phyloP scores from a whole-genome alignment of 2,888 invertebrate species.

The Tanytarsus gracilentus region DNA sequence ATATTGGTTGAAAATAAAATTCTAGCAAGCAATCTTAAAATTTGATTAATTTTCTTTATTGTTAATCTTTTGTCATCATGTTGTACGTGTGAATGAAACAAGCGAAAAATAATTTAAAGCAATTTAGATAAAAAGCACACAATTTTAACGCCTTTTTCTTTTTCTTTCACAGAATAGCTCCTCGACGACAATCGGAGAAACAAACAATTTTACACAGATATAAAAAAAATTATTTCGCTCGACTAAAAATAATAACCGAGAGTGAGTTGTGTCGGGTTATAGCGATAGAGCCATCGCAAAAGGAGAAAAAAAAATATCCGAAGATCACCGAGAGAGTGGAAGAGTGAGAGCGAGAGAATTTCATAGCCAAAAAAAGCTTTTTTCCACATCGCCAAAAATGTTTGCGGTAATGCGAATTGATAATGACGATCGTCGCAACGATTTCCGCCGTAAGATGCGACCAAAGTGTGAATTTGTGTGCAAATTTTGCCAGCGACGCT shows the following conservation, averaged over 20 bases:
- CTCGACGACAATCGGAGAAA: slow-evolving; percentile 1
- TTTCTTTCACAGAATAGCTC: neutral
- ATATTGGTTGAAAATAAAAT: no score
- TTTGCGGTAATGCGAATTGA: slow-evolving; percentile 86
- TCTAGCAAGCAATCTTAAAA: neutral
- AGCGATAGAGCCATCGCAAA: no score
- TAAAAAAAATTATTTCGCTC: neutral
- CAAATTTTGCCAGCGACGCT: slow-evolving; percentile 94
- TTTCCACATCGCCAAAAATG: slow-evolving; percentile 55
- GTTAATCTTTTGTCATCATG: neutral
- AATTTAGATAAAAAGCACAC: slow-evolving; percentile 29
- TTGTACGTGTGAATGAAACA: neutral
- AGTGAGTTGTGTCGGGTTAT: no score
- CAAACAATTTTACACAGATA: neutral
- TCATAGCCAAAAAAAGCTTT: neutral
- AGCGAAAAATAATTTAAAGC: slow-evolving; percentile 21
- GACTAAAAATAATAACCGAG: neutral
- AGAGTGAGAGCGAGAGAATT: neutral
- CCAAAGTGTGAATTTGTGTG: slow-evolving; percentile 97
- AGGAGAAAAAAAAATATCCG: no score
- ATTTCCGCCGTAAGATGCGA: slow-evolving; percentile 80
- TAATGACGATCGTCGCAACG: slow-evolving; percentile 74
- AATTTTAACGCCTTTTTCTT: slow-evolving; percentile 24
- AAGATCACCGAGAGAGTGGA: neutral
- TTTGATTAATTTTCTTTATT: neutral